phyloP scores from a whole-genome alignment of 2,797 vertebrate genomes.

The Hephaestus fuliginosus region DNA sequence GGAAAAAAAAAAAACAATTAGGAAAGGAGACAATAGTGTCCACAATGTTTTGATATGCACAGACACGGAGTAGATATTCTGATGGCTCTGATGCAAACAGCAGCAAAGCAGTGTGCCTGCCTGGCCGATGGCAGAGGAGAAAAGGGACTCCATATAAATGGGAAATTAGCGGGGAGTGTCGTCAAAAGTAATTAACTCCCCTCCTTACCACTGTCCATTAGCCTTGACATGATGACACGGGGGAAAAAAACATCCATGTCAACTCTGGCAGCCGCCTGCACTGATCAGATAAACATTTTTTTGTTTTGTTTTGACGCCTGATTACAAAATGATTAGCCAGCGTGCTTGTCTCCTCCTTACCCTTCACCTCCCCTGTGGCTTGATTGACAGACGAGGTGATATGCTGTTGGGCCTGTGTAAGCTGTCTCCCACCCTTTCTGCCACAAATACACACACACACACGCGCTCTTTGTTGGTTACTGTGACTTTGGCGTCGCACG shows the following conservation, averaged over 20 bases:
- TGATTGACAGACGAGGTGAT: conserved; percentile 83
- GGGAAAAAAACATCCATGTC: conserved; percentile 90
- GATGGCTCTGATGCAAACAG: conserved; percentile 73
- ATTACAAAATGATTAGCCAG: conserved; percentile 92
- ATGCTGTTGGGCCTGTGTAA: conserved; percentile 71
- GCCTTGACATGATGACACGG: conserved; percentile 93
- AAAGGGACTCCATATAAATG: conserved; percentile 90
- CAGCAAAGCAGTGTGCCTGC: conserved; percentile 86
- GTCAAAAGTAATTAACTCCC: conserved; percentile 97
- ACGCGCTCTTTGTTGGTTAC: conserved; percentile 17
- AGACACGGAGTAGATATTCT: conserved; percentile 50
- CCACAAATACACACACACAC: conserved; percentile 21
- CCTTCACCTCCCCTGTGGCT: conserved; percentile 78
- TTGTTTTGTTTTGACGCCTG: conserved; percentile 89
- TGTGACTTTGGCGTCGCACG: conserved; percentile 1
- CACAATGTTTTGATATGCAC: conserved; percentile 77
- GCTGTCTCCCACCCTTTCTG: conserved; percentile 66
- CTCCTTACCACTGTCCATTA: conserved; percentile 91
- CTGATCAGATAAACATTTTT: conserved; percentile 96
- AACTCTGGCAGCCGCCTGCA: conserved; percentile 91
- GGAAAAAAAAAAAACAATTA: conserved; percentile 29
- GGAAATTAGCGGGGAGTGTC: conserved; percentile 94
- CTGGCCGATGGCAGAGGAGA: conserved; percentile 89
- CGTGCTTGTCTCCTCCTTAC: conserved; percentile 82
- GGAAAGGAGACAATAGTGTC: conserved; percentile 68